Percentiles rank a stretch among this genome's conserved stretches.
phyloP scores from a whole-genome alignment of 2,888 invertebrate genomes.

The Tetragonula carbonaria region DNA sequence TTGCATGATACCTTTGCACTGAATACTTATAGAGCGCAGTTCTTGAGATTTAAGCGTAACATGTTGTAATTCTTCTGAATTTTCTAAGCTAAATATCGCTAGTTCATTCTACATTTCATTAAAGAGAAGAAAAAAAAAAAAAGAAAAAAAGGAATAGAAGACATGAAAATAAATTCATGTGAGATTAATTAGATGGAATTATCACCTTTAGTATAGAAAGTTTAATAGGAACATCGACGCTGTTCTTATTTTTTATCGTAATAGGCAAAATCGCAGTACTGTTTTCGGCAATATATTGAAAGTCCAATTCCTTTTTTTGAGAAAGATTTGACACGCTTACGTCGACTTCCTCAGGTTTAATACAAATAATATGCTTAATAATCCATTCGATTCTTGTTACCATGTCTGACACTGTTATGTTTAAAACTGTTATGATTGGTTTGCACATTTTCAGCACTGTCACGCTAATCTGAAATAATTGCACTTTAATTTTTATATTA shows the following conservation, averaged over 20 bases:
- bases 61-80: constrained; percentile 56
- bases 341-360: constrained; percentile 79
- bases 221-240: constrained; percentile 72
- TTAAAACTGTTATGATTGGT: constrained; percentile 75
- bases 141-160: not conserved
- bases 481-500: not conserved
- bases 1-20: constrained; percentile 68
- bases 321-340: constrained; percentile 67
- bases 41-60: constrained; percentile 59
- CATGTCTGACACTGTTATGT: constrained; percentile 78
- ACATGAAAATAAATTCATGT: not conserved
- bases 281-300: constrained; percentile 72
- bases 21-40: constrained; percentile 66
- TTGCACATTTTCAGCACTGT: constrained; percentile 75
- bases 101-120: constrained; percentile 65
- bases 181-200: constrained; percentile 7
- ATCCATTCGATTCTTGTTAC: constrained; percentile 76
- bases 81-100: constrained; percentile 71
- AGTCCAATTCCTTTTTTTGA: constrained; percentile 71
- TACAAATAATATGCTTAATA: constrained; percentile 79
- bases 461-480: constrained; percentile 75
- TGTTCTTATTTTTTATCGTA: constrained; percentile 78
- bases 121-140: not conserved
- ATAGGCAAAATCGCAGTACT: constrained; percentile 69
- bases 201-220: constrained; percentile 75